Evolutionary conservation across 2,797 vertebrate species (phyloP), one percentile per base, ranked within the genome.

Genomic region (Hydrocynus forskahlii): DNA sequence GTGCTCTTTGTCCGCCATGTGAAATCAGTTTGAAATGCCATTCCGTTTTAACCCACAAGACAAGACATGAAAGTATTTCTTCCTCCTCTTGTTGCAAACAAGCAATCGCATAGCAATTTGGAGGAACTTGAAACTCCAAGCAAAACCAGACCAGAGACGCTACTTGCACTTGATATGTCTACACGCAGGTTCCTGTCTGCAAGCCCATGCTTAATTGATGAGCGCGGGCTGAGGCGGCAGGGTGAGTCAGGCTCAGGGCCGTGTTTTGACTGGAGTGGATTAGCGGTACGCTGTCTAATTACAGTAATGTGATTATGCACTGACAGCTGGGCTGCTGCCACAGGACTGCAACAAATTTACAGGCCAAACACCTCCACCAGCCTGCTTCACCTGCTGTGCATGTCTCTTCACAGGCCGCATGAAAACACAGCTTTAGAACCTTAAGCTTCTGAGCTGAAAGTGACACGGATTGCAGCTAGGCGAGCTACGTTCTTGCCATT

Each of bases 251-350:
- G 14, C 10, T 1, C 59, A 62, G 59, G 75, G 48, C 75, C 48
- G 81, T 81, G 77, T 82, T 81, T 85, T 85, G 83, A 80, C 81
- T 83, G 76, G 75, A 75, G 73, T 52, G 78, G 81, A 85, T 87
- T 86, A 84, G 29, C n/a, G 48, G 50, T 69, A 78, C 64, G 50
- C 81, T 75, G 68, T 63, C 72, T 88, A 84, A 85, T 87, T 88
- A 84, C 80, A 78, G 75, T 84, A 88, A 85, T 86, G 83, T 19
- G 63, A 84, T 88, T 86, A 81, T 55, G 80, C 38, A 69, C 68
- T 38, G 70, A 52, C 82, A 81, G 83, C 80, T 83, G 86, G 45
- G 63, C 57, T 45, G 17, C 79, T 75, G 81, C 71, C 64, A 78
- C 43, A 54, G 7, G 43, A 43, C 80, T 70, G 59, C 35, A 63